phyloP scores from a whole-genome alignment of 2,797 vertebrate genomes.

The Mycteria americana region DNA sequence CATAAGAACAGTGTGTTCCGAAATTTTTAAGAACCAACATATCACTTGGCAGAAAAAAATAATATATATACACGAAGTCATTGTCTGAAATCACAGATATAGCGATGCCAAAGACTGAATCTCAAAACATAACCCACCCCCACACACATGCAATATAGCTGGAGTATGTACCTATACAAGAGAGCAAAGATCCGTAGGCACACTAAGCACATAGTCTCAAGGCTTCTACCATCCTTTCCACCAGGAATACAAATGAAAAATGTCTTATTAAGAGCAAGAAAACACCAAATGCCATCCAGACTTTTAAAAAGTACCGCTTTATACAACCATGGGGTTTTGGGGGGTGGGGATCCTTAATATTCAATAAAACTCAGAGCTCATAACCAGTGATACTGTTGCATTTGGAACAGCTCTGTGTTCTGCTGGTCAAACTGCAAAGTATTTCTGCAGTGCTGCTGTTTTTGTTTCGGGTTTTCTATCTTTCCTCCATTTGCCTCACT shows the following conservation, averaged over 20 bases:
- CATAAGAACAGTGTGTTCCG: constrained; percentile 46
- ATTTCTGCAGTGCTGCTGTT: constrained; percentile 9
- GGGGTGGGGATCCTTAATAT: neutral
- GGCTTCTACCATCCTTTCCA: constrained; percentile 26
- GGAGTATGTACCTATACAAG: neutral
- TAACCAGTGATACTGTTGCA: neutral
- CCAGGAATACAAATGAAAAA: constrained; percentile 47
- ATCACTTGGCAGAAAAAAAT: constrained; percentile 41
- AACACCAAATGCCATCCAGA: constrained; percentile 22
- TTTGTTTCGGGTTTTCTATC: constrained; percentile 23
- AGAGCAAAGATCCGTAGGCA: neutral
- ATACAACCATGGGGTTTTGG: neutral
- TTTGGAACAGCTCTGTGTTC: neutral
- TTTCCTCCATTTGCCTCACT: constrained; percentile 42
- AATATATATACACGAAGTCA: neutral
- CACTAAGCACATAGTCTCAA: neutral
- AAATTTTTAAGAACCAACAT: constrained; percentile 61
- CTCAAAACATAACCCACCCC: constrained; percentile 12
- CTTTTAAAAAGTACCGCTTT: neutral
- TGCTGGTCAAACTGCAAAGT: constrained; percentile 7
- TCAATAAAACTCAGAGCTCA: neutral
- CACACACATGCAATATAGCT: neutral
- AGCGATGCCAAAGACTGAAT: constrained; percentile 27
- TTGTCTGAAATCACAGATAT: constrained; percentile 50
- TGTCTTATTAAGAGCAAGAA: constrained; percentile 37